Conservation (phyloP, 2,113 vertebrate genomes). For the Rattus rattus region DNA sequence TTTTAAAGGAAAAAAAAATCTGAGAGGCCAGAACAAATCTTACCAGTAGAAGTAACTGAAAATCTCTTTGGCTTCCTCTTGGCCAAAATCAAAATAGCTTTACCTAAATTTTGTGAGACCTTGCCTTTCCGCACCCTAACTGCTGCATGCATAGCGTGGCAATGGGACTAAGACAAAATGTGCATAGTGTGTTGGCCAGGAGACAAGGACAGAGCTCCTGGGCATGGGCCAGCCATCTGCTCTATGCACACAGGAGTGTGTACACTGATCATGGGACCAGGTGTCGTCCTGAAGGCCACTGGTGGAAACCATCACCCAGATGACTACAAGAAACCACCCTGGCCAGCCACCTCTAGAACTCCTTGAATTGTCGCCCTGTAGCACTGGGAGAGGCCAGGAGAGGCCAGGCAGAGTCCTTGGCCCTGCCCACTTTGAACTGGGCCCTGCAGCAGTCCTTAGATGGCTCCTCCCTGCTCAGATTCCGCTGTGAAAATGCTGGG, state of each 20-base stretch:
- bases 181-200: fast-evolving
- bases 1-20: neutral
- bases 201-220: fast-evolving
- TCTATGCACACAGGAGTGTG: fast-evolving
- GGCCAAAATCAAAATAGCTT: neutral
- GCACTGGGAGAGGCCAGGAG: fast-evolving
- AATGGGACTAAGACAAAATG: neutral
- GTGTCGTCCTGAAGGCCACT: neutral
- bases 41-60: neutral
- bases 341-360: neutral
- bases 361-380: too few species aligned
- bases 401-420: neutral
- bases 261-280: fast-evolving
- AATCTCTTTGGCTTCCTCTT: neutral
- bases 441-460: neutral
- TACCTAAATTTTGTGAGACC: neutral
- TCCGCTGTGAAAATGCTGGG: neutral
- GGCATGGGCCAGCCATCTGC: neutral
- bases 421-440: neutral
- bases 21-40: neutral
- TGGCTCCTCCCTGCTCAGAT: neutral
- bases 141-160: neutral
- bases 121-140: neutral
- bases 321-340: neutral
- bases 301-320: neutral